Percentiles rank a stretch among this genome's conserved stretches.
These are phyloP conservation scores for Plectropomus leopardus DNA, from an alignment of 2,113 vertebrate genomes.

Conservation along the genomic window DNA sequence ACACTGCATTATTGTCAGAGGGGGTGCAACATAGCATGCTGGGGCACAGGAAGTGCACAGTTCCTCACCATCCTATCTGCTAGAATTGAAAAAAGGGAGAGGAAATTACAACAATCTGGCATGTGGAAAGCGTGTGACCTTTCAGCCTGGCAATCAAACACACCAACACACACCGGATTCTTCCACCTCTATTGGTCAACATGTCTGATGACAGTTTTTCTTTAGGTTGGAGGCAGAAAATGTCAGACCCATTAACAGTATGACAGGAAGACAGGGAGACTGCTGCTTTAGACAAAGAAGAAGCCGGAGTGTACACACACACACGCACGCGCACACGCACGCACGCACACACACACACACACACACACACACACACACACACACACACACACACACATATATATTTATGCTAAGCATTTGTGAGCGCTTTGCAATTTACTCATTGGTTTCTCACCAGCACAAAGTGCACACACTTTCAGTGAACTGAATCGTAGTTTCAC, in stretches of 20 bases:
- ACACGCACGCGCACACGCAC: too few species aligned
- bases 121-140: constrained; percentile 38
- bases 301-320: neutral
- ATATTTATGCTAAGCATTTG: neutral
- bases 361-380: too few species aligned
- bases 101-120: constrained; percentile 31
- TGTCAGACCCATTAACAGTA: constrained; percentile 70
- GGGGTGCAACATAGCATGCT: neutral
- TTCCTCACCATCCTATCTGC: neutral
- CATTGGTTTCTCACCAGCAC: neutral
- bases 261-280: constrained; percentile 1
- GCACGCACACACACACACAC: too few species aligned
- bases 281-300: constrained; percentile 11
- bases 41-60: neutral
- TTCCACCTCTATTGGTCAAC: constrained; percentile 26
- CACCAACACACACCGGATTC: constrained; percentile 21
- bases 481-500: constrained; percentile 3
- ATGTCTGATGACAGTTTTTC: constrained; percentile 43
- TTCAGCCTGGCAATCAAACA: constrained; percentile 45
- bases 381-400: too few species aligned
- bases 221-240: constrained; percentile 53
- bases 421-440: neutral
- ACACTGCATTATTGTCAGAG: constrained; percentile 11
- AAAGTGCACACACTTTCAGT: constrained; percentile 14
- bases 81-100: neutral